A percentile compares a stretch with the other conserved stretches of the same genome.
These are phyloP conservation scores for Pomatostomus ruficeps DNA, from an alignment of 2,113 vertebrate species.

Conservation along the genomic window DNA sequence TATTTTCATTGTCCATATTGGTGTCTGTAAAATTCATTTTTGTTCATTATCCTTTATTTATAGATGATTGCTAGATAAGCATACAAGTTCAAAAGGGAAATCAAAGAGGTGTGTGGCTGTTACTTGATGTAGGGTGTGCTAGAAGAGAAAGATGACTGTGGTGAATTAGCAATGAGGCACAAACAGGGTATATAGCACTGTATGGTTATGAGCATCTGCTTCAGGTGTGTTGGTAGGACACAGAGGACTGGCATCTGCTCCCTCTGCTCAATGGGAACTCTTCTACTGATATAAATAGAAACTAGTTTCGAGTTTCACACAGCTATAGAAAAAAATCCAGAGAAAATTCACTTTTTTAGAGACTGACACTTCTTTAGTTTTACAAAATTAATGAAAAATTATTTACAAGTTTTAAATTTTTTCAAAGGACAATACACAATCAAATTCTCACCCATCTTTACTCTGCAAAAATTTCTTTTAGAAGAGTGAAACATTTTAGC, in stretches of 20 bases:
- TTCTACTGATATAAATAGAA: background rate
- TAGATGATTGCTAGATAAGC: background rate
- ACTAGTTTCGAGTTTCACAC: background rate
- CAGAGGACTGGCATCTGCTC: background rate
- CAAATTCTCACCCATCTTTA: background rate
- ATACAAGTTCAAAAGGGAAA: background rate
- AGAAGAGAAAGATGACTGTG: background rate
- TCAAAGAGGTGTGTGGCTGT: background rate
- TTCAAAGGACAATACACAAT: background rate
- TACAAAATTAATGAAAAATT: background rate
- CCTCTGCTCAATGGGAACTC: background rate
- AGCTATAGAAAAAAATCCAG: background rate
- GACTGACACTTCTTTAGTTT: background rate
- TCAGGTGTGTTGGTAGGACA: background rate
- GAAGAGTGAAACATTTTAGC: background rate
- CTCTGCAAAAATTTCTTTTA: background rate
- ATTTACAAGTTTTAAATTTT: background rate
- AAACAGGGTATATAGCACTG: background rate
- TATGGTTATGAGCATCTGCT: background rate
- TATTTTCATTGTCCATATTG: background rate
- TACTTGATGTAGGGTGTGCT: background rate
- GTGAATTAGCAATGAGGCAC: background rate
- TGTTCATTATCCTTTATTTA: constrained; percentile 17
- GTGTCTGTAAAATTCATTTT: constrained; percentile 5
- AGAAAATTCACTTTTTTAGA: background rate